Percentiles rank a stretch among this genome's conserved stretches.
phyloP scores from a whole-genome alignment of 2,113 vertebrate species.

The Eulemur macaco region DNA sequence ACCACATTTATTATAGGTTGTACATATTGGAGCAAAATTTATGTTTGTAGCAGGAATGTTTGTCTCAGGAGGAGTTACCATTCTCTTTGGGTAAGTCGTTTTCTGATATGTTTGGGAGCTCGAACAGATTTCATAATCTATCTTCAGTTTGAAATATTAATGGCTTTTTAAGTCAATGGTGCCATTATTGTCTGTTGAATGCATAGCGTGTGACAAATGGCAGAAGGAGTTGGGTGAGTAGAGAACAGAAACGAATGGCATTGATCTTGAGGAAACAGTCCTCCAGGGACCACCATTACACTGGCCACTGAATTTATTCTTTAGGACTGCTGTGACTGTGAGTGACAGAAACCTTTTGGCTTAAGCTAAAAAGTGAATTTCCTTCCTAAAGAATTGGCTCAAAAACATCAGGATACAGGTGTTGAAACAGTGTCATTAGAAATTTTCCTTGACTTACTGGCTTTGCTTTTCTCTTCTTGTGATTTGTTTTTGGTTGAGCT shows the following conservation, averaged over 20 bases:
- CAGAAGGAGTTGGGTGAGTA: background rate
- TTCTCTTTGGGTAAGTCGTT: conserved; percentile 94
- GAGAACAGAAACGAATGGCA: background rate
- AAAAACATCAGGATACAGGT: background rate
- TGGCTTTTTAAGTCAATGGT: background rate
- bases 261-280: background rate
- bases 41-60: conserved; percentile 94
- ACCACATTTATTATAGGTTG: conserved; percentile 88
- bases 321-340: background rate
- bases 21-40: conserved; percentile 95
- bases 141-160: conserved; percentile 17
- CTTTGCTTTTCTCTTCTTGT: background rate
- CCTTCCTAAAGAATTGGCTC: background rate
- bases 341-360: background rate
- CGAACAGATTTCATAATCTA: background rate
- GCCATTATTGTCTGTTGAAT: background rate
- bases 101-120: conserved; percentile 35
- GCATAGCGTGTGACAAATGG: background rate
- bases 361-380: background rate
- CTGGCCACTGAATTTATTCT: background rate
- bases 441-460: background rate
- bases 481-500: background rate
- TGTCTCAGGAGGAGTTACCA: conserved; percentile 91
- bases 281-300: background rate
- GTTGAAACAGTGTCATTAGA: background rate